phyloP scores from a whole-genome alignment of 2,797 vertebrate species.

The Tokudaia tokunoshimensis region DNA sequence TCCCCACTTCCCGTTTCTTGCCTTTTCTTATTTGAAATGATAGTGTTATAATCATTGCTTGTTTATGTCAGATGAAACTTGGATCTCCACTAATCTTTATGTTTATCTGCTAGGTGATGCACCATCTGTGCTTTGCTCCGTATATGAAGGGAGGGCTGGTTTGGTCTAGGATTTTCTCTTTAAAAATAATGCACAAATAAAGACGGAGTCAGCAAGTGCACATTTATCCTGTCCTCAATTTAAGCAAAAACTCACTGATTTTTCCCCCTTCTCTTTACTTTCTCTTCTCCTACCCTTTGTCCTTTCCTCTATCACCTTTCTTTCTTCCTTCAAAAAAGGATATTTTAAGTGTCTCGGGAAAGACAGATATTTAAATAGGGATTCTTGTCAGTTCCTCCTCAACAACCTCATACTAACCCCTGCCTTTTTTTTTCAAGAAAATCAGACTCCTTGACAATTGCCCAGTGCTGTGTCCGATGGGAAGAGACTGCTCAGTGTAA shows the following conservation, averaged over 20 bases:
- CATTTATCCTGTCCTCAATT: constrained; percentile 77
- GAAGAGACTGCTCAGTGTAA: constrained; percentile 77
- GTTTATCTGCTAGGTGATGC: constrained; percentile 65
- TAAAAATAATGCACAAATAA: constrained; percentile 65
- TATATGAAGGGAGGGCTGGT: constrained; percentile 48
- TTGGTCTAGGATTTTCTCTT: constrained; percentile 73
- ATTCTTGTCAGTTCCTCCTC: constrained; percentile 75
- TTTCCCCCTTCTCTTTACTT: constrained; percentile 16
- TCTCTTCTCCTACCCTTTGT: not conserved
- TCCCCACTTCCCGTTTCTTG: not conserved
- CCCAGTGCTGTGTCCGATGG: constrained; percentile 73
- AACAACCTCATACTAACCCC: constrained; percentile 69
- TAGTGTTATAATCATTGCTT: constrained; percentile 81
- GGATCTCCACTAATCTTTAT: constrained; percentile 72
- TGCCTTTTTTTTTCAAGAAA: constrained; percentile 75
- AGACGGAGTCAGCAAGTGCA: constrained; percentile 56
- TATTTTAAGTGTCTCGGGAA: constrained; percentile 73
- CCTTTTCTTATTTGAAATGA: constrained; percentile 79
- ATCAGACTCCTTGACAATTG: constrained; percentile 66
- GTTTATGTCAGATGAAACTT: constrained; percentile 83
- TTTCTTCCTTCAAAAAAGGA: not conserved
- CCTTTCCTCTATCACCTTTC: not conserved
- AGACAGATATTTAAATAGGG: constrained; percentile 75
- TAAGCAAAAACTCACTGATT: constrained; percentile 79
- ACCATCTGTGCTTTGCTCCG: constrained; percentile 69